A percentile compares a stretch with the other conserved stretches of the same genome.
Conservation (phyloP, 2,888 invertebrate species). For the Sphaeridia pumilis region DNA sequence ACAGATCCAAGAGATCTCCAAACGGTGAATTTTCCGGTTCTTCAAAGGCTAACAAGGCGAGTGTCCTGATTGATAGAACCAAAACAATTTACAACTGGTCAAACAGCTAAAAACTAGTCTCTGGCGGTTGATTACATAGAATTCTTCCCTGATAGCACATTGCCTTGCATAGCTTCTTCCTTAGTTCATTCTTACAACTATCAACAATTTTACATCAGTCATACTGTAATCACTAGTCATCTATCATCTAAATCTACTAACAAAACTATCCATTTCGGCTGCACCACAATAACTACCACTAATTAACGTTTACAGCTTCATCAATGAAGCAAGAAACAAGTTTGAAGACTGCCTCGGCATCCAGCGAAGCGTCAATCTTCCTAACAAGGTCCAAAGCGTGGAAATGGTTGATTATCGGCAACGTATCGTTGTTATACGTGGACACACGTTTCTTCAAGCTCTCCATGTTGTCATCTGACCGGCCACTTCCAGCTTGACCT, state of each 20-base stretch:
- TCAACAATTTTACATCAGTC: too few relatives aligned
- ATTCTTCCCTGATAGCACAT: too few relatives aligned
- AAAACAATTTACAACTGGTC: too few relatives aligned
- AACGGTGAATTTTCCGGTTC: slow-evolving; percentile 91
- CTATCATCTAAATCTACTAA: too few relatives aligned
- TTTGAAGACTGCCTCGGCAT: slow-evolving; percentile 50
- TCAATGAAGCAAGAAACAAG: slow-evolving; percentile 3
- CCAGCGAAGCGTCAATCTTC: slow-evolving; percentile 58
- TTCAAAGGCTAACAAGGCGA: slow-evolving; percentile 91
- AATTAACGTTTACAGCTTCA: too few relatives aligned
- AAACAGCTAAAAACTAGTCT: too few relatives aligned
- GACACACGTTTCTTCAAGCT: slow-evolving; percentile 73
- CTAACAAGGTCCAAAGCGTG: slow-evolving; percentile 56
- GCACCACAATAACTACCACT: too few relatives aligned
- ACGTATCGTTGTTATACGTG: slow-evolving; percentile 72
- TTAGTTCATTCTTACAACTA: too few relatives aligned
- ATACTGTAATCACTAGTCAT: too few relatives aligned
- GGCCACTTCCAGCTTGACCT: slow-evolving; percentile 73
- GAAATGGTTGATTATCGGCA: slow-evolving; percentile 81
- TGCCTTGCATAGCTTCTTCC: too few relatives aligned
- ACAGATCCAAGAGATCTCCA: slow-evolving; percentile 80
- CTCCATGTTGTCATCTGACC: slow-evolving; percentile 87
- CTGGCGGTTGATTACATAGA: too few relatives aligned
- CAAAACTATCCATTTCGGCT: slow-evolving; percentile 39
- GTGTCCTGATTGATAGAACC: slow-evolving; percentile 56